phyloP scores from a whole-genome alignment of 2,888 invertebrate species.

The Melanophora roralis region DNA sequence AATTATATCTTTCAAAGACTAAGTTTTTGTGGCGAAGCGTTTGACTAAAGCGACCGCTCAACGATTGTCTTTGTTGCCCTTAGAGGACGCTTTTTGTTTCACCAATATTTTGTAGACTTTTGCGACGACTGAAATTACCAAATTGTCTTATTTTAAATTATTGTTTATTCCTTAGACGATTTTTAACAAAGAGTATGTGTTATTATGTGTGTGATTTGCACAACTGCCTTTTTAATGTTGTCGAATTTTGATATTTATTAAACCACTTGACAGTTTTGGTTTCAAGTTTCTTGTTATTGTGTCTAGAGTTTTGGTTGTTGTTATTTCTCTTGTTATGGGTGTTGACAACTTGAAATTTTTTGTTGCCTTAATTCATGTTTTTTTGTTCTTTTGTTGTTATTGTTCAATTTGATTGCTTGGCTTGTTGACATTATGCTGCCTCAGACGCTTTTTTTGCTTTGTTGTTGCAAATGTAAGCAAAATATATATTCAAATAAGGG shows the following conservation, averaged over 20 bases:
- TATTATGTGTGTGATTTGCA: neutral
- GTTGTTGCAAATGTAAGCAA: slow-evolving; percentile 20
- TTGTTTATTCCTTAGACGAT: neutral
- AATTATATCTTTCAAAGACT: no score
- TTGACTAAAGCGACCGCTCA: no score
- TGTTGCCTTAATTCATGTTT: slow-evolving; percentile 35
- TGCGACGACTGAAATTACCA: no score
- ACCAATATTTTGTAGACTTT: no score
- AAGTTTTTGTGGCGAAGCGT: no score
- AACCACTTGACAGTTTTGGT: slow-evolving; percentile 48
- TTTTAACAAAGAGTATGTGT: neutral
- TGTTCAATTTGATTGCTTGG: slow-evolving; percentile 58
- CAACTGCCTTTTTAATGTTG: neutral
- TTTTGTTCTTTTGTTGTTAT: slow-evolving; percentile 33
- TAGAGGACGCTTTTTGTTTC: no score
- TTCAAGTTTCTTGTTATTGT: slow-evolving; percentile 34
- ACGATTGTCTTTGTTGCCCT: no score
- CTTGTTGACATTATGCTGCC: slow-evolving; percentile 59
- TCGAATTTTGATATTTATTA: slow-evolving; percentile 36
- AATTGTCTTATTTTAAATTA: neutral
- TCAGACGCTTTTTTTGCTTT: slow-evolving; percentile 41
- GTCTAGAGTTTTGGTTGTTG: neutral
- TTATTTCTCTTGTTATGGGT: slow-evolving; percentile 15
- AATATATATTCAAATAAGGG: neutral
- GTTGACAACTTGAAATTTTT: slow-evolving; percentile 17